Base-by-base conservation (phyloP, 2,888 invertebrate species). In the Cryptocheilus praepositus region DNA sequence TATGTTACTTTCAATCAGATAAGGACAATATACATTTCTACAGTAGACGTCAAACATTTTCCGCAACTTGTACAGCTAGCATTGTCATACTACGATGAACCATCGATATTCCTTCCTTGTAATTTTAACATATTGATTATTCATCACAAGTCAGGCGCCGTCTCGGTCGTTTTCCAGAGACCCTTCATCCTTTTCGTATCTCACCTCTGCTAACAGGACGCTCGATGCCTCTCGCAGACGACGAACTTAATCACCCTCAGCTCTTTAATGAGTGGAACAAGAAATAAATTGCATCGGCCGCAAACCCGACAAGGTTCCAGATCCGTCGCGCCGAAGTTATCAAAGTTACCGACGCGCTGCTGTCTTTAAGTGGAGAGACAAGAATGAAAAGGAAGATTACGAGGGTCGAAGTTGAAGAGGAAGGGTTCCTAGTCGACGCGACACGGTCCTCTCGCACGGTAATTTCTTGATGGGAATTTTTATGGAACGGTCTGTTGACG, bases 281-380 rank as follows among this genome's bases (percentile, higher is more conserved):
- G 69, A 69, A 69, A 69, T 69, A 69, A 66, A 69, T 69, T 66
- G 66, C 53, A 54, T 19, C 13, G 36, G 18, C 49, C 49, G 49
- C n/a, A 49, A 18, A 49, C 49, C 49, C 16, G 16, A 8, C 53
- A 22, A 21, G 22, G 66, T 52, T 66, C 56, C 57, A 63, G 56
- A 51, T 22, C 36, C 61, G 56, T 60, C 55, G 3, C 58, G 66
- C 43, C 66, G 11, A 58, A 62, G 66, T 66, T 69, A 62, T 66
- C 65, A 62, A 66, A 69, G 53, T 69, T 49, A 16, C 18, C 49
- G 49, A 49, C 16, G 16, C 49, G 18, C 49, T 8, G 49, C 49
- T 49, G 49, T 49, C 36, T 36, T 36, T 36, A 36, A 36, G 36
- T 36, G 36, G 36, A 36, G 8, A 7, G 36, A 36, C 36, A 36